A percentile compares a stretch with the other conserved stretches of the same genome.
Conservation (phyloP, 53 echinoderm and acorn worm species). For the Mesocentrotus franciscanus region DNA sequence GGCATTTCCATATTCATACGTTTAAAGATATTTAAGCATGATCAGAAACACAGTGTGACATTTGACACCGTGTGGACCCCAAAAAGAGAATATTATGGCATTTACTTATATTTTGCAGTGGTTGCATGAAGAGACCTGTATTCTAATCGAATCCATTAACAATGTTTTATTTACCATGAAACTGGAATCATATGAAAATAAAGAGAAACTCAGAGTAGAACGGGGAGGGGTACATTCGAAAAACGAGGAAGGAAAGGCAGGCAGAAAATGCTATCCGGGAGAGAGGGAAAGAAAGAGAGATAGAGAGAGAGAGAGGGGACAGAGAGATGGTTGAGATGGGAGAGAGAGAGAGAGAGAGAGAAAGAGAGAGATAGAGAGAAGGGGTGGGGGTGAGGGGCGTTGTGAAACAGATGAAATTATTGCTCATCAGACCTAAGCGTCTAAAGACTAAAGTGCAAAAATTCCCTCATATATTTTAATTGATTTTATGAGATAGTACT, state of each 20-base stretch:
- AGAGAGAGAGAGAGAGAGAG: neutral
- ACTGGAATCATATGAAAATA: neutral
- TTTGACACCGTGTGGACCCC: no score
- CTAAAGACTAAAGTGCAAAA: no score
- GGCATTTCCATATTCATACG: no score
- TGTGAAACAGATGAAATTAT: no score
- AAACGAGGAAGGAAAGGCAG: neutral
- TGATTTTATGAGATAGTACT: no score
- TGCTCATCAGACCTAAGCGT: no score
- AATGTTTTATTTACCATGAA: neutral
- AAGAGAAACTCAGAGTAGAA: neutral
- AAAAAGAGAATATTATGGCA: no score
- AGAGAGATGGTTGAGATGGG: neutral
- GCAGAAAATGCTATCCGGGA: neutral
- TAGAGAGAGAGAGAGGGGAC: neutral
- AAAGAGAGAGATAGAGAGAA: neutral
- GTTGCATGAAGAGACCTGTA: no score
- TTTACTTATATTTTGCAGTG: no score
- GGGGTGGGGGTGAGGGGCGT: neutral
- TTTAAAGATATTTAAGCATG: no score
- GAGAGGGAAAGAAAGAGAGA: neutral
- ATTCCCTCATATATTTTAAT: no score
- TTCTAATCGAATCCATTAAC: neutral
- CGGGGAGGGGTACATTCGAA: neutral
- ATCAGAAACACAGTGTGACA: no score